phyloP scores from a whole-genome alignment of 2,113 vertebrate species.

The Xenopus borealis region DNA sequence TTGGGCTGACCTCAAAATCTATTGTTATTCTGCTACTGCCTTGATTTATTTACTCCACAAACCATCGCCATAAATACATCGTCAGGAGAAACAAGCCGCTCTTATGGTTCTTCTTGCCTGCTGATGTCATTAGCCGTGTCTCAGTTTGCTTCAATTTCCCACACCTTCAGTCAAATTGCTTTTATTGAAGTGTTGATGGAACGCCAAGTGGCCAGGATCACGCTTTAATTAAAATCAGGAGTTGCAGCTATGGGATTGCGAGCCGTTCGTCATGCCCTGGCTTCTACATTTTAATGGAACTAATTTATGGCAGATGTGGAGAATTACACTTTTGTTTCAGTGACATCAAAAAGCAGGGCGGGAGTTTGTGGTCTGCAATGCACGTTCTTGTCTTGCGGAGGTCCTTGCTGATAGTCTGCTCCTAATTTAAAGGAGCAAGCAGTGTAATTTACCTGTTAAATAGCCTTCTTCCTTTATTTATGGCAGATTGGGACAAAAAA shows the following conservation, averaged over 20 bases:
- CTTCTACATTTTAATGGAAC: constrained; percentile 8
- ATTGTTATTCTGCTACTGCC: too few relatives aligned
- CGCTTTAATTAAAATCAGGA: constrained; percentile 25
- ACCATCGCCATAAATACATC: too few relatives aligned
- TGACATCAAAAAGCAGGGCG: neutral
- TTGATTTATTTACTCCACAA: too few relatives aligned
- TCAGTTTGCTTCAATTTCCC: too few relatives aligned
- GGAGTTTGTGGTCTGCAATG: neutral
- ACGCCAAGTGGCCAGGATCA: constrained; percentile 10
- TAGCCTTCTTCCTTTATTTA: neutral
- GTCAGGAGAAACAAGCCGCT: too few relatives aligned
- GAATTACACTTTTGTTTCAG: constrained; percentile 13
- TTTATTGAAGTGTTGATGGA: constrained; percentile 28
- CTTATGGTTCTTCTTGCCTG: too few relatives aligned
- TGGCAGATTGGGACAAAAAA: constrained; percentile 1
- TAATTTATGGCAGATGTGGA: constrained; percentile 26
- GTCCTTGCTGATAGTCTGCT: neutral
- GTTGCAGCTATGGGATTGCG: neutral
- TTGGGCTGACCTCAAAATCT: too few relatives aligned
- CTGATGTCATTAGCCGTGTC: too few relatives aligned
- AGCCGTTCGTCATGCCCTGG: neutral
- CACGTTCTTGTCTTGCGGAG: neutral
- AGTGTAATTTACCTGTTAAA: neutral
- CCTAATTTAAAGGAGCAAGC: neutral
- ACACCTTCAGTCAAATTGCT: neutral